Base-by-base conservation (phyloP, 2,888 invertebrate genomes). In the Acanthopleura granulata region DNA sequence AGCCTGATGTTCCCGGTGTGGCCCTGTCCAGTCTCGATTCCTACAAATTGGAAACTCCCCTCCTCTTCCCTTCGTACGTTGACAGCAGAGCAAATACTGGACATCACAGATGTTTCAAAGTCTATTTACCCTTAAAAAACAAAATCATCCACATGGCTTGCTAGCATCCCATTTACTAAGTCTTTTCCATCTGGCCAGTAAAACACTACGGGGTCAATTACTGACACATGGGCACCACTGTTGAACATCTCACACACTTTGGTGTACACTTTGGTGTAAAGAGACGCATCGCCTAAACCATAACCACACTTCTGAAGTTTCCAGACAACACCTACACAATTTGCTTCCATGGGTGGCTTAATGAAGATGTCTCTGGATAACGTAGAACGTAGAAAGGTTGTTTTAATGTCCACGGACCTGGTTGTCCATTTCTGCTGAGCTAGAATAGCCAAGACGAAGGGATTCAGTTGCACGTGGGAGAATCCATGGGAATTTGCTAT, bases 341-440 rank as follows among this genome's bases (percentile, higher is more conserved):
- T 30, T 16, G 30, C 69, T 27, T 69, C 69, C 14, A 4, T 69
- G 16, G 69, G 15, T 30, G 25, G 69, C 27, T 18, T 16, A 18
- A 69, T 25, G 12, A 9, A 69, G 12, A 69, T 69, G 18, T 69
- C 69, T 69, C 69, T 69, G 16, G 25, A 25, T 27, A 69, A 69
- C 72, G 27, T 62, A 51, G 74, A n/a, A n/a, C n/a, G n/a, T 4
- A 74, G 49, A 27, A 74, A 74, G 18, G 74, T 71, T n/a, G 71
- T 74, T 62, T 76, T 74, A 18, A 76, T 75, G 27, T 77, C 77
- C 61, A 72, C 75, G 15, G 77, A 71, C 16, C 70, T 30, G 50
- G 72, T 73, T 16, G 27, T 50, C 77, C 77, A 77, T 71, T 66
- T 16, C 1, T 62, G 18, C n/a, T 75, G 75, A 22, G 77, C 77